A percentile compares a stretch with the other conserved stretches of the same genome.
Conservation (phyloP, 1,140 invertebrate species). For the Melanaphis sacchari region DNA sequence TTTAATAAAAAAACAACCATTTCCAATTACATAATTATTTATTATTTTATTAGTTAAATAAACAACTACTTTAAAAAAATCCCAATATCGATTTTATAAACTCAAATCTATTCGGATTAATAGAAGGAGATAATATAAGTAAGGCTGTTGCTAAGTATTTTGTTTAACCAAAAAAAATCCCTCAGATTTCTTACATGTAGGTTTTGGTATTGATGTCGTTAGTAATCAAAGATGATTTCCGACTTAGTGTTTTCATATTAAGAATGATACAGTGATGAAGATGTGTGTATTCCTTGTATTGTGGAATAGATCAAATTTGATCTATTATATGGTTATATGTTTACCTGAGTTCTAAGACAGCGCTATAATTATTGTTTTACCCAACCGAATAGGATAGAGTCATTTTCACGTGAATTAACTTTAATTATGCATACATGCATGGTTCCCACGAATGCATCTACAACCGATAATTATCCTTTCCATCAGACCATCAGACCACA, state of each 20-base stretch:
- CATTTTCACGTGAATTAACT: background rate
- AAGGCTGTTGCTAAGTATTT: background rate
- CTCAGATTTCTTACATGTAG: background rate
- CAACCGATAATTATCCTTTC: background rate
- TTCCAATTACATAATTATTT: too few relatives aligned
- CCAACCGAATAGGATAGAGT: background rate
- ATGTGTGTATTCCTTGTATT: background rate
- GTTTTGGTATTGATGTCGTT: background rate
- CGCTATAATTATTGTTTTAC: conserved; percentile 15
- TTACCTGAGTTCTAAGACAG: background rate
- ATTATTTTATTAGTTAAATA: too few relatives aligned
- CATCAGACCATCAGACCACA: background rate
- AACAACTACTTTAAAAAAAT: too few relatives aligned
- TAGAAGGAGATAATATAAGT: too few relatives aligned
- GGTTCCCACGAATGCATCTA: background rate
- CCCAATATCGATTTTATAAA: too few relatives aligned
- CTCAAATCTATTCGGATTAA: too few relatives aligned
- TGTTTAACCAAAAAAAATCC: background rate
- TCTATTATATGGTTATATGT: too few relatives aligned
- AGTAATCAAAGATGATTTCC: background rate
- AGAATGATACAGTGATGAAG: background rate
- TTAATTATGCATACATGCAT: background rate
- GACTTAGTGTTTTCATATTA: background rate
- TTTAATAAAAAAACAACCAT: too few relatives aligned
- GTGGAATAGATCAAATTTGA: too few relatives aligned